Base-by-base conservation (phyloP, 1,140 invertebrate species). In the Nixonia krombeini region DNA sequence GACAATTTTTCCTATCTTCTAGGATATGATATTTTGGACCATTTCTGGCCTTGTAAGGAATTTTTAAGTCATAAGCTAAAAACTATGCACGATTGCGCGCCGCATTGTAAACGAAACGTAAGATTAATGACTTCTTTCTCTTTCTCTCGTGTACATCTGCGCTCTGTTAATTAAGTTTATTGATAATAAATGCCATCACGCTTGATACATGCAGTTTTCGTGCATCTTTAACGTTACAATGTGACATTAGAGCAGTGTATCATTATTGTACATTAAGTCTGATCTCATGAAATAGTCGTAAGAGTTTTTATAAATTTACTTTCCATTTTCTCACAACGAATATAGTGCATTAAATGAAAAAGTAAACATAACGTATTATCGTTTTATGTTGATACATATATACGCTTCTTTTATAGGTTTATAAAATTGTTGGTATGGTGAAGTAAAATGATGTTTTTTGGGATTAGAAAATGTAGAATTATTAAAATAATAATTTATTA, bases 161-260 rank as follows among this genome's bases (percentile, higher is more conserved):
- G 79, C 78, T 78, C 80, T 85, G 83, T 85, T 84, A 81, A 84
- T 83, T 85, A 84, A 83, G 81, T 84, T 85, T 85, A 85, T 80
- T 78, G 73, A 84, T 83, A 86, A 86, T 86, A 85, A 85, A 85
- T 80, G 83, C 82, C 83, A 84, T 84, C 79, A 85, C 78, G 84
- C 84, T 86, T 86, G 82, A 82, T 81, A 75, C 73, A 75, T 57
- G 46, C 62, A 56, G 52, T 70, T 55, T 45, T 75, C 50, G 10
- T 49, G 72, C 73, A 47, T 76, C 72, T 57, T 57, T 21, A 33
- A 41, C 38, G 21, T 10, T 50, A 13, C 45, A 44, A 23, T 40
- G 38, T 35, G 41, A 44, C 33, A 29, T 23, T 40, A 13, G n/a
- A 41, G 40, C 40, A 28, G 16, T 64, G 35, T 59, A 64, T 37